phyloP scores from a whole-genome alignment of 1,140 invertebrate genomes.

The Lordiphosa collinella region DNA sequence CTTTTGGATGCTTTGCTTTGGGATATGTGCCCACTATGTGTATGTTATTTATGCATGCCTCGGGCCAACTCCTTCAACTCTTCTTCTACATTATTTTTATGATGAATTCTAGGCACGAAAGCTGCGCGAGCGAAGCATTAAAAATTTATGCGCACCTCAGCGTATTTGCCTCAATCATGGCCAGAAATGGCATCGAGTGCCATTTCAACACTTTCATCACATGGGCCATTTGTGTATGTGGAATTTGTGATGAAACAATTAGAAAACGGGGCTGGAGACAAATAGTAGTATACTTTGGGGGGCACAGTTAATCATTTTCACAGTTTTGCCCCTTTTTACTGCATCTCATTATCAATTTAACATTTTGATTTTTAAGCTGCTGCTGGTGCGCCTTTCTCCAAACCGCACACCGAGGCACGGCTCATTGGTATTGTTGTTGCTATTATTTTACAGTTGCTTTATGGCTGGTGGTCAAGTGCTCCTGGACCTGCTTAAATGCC shows the following conservation, averaged over 20 bases:
- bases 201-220: constrained; percentile 39
- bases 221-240: constrained; percentile 7
- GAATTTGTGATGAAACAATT: constrained; percentile 9
- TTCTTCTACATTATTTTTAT: constrained; percentile 26
- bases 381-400: constrained; percentile 26
- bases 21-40: background rate
- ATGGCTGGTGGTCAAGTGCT: constrained; percentile 14
- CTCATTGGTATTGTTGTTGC: constrained; percentile 6
- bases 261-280: background rate
- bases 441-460: constrained; percentile 62
- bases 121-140: constrained; percentile 47
- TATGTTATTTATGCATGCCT: constrained; percentile 68
- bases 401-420: constrained; percentile 23
- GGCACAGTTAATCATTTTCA: constrained; percentile 29
- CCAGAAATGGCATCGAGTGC: constrained; percentile 24
- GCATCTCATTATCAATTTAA: constrained; percentile 76
- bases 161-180: constrained; percentile 25
- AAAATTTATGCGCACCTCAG: constrained; percentile 72
- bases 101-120: constrained; percentile 68
- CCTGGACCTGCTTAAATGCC: constrained; percentile 59
- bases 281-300: background rate
- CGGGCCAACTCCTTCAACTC: constrained; percentile 13
- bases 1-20: constrained; percentile 15
- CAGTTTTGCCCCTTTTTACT: constrained; percentile 23
- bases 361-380: constrained; percentile 66